These are phyloP conservation scores for Zhuqinia jingwanae DNA, from an alignment of 2,888 invertebrate species.

Conservation along the genomic window DNA sequence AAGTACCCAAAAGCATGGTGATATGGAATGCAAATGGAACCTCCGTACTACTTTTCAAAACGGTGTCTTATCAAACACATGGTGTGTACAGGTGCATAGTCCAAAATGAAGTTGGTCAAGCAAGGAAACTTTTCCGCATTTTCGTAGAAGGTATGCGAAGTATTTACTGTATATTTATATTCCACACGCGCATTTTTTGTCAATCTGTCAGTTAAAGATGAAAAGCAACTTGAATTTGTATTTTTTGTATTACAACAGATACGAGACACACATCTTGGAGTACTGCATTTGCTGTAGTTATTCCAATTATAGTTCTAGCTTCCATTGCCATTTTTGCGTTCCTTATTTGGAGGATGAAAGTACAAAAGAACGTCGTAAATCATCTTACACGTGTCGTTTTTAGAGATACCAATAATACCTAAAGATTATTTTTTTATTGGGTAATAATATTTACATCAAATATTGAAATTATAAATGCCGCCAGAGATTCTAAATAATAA, in stretches of 20 bases:
- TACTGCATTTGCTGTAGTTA: constrained; percentile 64
- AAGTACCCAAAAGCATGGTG: constrained; percentile 65
- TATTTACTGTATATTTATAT: too few relatives aligned
- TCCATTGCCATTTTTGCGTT: constrained; percentile 48
- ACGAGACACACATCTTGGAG: constrained; percentile 65
- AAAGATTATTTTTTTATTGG: too few relatives aligned
- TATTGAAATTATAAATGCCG: too few relatives aligned
- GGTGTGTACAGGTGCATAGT: constrained; percentile 65
- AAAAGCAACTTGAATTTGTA: neutral
- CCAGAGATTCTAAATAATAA: too few relatives aligned
- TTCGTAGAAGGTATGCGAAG: constrained; percentile 66
- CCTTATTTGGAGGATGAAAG: constrained; percentile 69
- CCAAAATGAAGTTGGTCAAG: constrained; percentile 68
- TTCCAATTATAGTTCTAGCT: constrained; percentile 66
- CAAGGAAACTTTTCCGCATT: constrained; percentile 62
- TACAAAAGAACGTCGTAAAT: constrained; percentile 70
- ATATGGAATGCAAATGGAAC: constrained; percentile 71
- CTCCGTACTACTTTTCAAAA: constrained; percentile 66
- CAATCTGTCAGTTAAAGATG: too few relatives aligned
- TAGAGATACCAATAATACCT: constrained; percentile 47
- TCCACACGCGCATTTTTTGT: too few relatives aligned
- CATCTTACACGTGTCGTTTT: constrained; percentile 72
- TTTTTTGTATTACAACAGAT: too few relatives aligned
- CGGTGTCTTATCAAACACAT: constrained; percentile 62
- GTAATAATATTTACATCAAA: too few relatives aligned